Conservation (phyloP, 1,140 invertebrate species). For the Sitophilus oryzae region DNA sequence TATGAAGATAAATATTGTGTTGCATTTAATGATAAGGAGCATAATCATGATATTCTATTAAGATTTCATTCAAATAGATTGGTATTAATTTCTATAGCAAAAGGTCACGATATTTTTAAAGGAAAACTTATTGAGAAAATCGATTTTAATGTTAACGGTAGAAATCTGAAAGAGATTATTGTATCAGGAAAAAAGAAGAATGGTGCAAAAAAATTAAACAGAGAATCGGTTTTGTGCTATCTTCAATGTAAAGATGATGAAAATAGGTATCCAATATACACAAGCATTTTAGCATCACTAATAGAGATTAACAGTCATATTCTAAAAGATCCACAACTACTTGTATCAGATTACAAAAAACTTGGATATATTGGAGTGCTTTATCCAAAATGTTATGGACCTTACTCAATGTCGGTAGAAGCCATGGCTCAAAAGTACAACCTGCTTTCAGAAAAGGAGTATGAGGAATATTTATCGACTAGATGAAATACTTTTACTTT, state of each 20-base stretch:
- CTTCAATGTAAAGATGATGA: constrained; percentile 19
- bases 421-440: constrained; percentile 4
- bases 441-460: constrained; percentile 17
- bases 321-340: constrained; percentile 14
- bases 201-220: constrained; percentile 17
- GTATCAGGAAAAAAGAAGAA: constrained; percentile 20
- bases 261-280: constrained; percentile 17
- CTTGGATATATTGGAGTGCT: constrained; percentile 21
- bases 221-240: constrained; percentile 12
- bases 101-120: constrained; percentile 18
- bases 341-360: constrained; percentile 13
- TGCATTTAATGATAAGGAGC: constrained; percentile 7
- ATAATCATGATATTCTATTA: constrained; percentile 15
- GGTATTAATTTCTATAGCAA: constrained; percentile 17
- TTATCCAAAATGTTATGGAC: constrained; percentile 11
- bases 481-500: no score
- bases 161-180: constrained; percentile 11
- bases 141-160: constrained; percentile 16
- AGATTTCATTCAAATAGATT: constrained; percentile 19
- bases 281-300: constrained; percentile 7
- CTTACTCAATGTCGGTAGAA: constrained; percentile 3
- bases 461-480: constrained; percentile 6
- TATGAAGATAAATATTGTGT: constrained; percentile 20
- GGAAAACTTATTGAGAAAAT: constrained; percentile 18
- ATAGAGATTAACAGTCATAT: constrained; percentile 19